Base-by-base conservation (phyloP, 2,888 invertebrate species). In the Drosophila affinis region DNA sequence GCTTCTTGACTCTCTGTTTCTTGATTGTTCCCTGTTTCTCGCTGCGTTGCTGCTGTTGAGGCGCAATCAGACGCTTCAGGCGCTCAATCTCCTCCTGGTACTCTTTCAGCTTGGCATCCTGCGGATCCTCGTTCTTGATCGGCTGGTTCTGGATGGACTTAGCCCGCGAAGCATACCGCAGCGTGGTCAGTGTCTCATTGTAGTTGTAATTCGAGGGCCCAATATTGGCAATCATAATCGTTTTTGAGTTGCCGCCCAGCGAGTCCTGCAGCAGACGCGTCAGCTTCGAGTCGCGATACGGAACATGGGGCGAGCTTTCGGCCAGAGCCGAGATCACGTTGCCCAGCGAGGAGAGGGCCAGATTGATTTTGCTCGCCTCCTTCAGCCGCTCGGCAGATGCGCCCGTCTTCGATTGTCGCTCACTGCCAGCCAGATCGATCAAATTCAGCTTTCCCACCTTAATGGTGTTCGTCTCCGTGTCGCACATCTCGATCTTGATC, bases 111-210 rank as follows among this genome's bases (percentile, higher is more conserved):
- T 99, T 95, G 24, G 99, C 99, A 92, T 99, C 99, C 92, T 99
- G 99, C 45, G 99, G 99, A 94, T 99, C 99, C 92, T 99, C 99
- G 93, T 99, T 99, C 90, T 99, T 97, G 79, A 97, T 96, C 21
- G 99, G 99, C 92, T 98, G 97, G 93, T 99, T 99, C 94, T 99
- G 98, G 87, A 99, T 99, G 80, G 98, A 98, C 93, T 99, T 99
- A 14, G 99, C 99, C 52, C 99, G 94, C 91, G 97, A 98, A 3
- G 99, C 98, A 93, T 99, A 99, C 45, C 98, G 94, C 74, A 99
- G 93, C n/a, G 99, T 99, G 39, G 98, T 98, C 81, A 99, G 93
- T 3, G 98, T 98, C 93, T 99, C 99, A 89, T 99, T 99, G 93
- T 97, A 99, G 93, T 99, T 99, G 93, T 97, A 98, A 80, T 96